Evolutionary conservation across 2,888 invertebrate genomes (phyloP).

Genomic region (Eilema depressum): DNA sequence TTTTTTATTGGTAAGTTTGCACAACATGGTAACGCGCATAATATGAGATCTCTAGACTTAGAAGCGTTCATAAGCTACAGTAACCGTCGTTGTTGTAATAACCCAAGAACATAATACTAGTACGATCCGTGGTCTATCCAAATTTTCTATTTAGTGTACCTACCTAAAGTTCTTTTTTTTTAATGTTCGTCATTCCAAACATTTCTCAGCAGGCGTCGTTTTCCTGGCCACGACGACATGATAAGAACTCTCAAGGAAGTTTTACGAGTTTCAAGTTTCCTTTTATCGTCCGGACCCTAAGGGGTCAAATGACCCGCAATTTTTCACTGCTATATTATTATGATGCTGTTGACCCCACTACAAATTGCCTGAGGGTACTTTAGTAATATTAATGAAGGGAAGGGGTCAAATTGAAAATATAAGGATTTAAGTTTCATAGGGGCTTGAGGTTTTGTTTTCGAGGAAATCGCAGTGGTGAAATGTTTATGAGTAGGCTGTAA

Average conservation of each 20-base stretch:
- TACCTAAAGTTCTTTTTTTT: background rate
- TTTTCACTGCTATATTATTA: slow-evolving; percentile 24
- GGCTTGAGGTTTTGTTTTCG: slow-evolving; percentile 8
- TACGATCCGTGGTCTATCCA: too few relatives aligned
- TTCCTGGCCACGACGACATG: slow-evolving; percentile 15
- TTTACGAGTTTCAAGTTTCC: slow-evolving; percentile 25
- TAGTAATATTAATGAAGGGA: slow-evolving; percentile 20
- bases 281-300: slow-evolving; percentile 21
- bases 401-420: slow-evolving; percentile 23
- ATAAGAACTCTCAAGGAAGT: slow-evolving; percentile 25
- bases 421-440: slow-evolving; percentile 12
- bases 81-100: background rate
- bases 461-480: slow-evolving; percentile 2
- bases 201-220: slow-evolving; percentile 4
- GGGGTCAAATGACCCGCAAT: slow-evolving; percentile 21
- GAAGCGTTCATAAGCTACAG: too few relatives aligned
- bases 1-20: too few relatives aligned
- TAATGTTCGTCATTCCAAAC: background rate
- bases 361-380: slow-evolving; percentile 20
- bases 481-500: slow-evolving; percentile 11
- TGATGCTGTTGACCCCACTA: slow-evolving; percentile 23
- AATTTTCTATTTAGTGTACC: too few relatives aligned
- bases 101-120: background rate
- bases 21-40: too few relatives aligned
- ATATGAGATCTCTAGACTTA: too few relatives aligned